These are phyloP conservation scores for Myxocyprinus asiaticus DNA, from an alignment of 2,113 vertebrate genomes.

Conservation along the genomic window DNA sequence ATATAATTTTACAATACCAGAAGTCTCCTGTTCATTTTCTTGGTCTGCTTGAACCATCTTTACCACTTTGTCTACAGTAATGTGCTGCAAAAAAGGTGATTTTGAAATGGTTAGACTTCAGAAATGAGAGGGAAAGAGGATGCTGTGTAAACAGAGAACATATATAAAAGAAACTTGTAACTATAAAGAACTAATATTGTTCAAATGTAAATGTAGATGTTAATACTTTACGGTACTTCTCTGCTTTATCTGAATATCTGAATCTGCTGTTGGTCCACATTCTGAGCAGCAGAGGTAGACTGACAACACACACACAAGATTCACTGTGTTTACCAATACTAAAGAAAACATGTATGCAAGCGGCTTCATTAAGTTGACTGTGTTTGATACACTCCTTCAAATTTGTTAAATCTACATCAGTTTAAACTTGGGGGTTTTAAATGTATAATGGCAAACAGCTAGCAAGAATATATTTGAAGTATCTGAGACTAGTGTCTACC, in stretches of 20 bases:
- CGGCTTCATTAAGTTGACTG: too few species aligned
- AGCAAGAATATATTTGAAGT: background rate
- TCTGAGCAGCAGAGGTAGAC: slow-evolving; percentile 3
- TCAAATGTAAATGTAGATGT: too few species aligned
- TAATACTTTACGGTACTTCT: slow-evolving; percentile 56
- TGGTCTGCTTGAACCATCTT: slow-evolving; percentile 50
- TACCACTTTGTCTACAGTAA: slow-evolving; percentile 57
- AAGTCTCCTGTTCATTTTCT: slow-evolving; percentile 47
- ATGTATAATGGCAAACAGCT: too few species aligned
- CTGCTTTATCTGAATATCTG: slow-evolving; percentile 37
- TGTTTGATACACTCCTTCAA: too few species aligned
- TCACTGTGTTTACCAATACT: background rate
- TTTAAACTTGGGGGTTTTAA: background rate
- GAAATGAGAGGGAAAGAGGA: background rate
- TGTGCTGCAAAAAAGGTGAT: slow-evolving; percentile 53
- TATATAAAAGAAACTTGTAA: background rate
- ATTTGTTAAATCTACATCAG: background rate
- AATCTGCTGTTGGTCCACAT: background rate
- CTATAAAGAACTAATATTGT: too few species aligned
- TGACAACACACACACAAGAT: slow-evolving; percentile 12
- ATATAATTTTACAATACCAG: slow-evolving; percentile 63
- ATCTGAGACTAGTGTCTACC: background rate
- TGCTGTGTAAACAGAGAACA: background rate
- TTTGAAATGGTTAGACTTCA: too few species aligned
- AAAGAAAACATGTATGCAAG: too few species aligned